These are phyloP conservation scores for Picathartes gymnocephalus DNA, from an alignment of 2,113 vertebrate genomes.

Conservation along the genomic window DNA sequence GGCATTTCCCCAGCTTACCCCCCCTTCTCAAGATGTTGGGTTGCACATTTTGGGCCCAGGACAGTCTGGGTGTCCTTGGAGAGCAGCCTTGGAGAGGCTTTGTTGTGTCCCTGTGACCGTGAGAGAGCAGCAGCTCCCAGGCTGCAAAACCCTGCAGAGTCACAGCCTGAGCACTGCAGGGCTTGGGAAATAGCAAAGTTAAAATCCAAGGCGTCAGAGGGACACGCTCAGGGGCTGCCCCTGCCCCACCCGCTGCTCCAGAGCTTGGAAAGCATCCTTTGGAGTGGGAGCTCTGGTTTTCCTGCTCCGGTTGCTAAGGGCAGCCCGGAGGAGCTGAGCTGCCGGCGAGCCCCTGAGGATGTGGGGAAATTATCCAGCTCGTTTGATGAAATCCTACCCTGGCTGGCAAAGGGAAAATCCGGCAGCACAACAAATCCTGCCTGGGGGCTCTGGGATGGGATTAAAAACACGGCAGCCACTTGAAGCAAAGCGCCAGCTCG, in stretches of 20 bases:
- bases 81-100: too few relatives aligned
- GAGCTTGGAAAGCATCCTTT: background rate
- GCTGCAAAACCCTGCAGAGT: too few relatives aligned
- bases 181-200: too few relatives aligned
- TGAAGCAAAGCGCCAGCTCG: background rate
- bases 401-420: background rate
- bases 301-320: background rate
- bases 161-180: too few relatives aligned
- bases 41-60: too few relatives aligned
- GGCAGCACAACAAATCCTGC: constrained; percentile 27
- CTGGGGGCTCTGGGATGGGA: background rate
- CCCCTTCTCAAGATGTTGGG: too few relatives aligned
- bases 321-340: constrained; percentile 10
- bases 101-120: too few relatives aligned
- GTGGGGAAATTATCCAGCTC: background rate
- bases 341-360: background rate
- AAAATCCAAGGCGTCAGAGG: too few relatives aligned
- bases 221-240: fast-evolving
- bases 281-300: background rate
- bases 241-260: fast-evolving
- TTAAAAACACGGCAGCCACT: background rate
- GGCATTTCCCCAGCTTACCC: too few relatives aligned
- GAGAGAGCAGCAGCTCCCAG: too few relatives aligned
- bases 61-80: too few relatives aligned
- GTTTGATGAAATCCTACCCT: constrained; percentile 16